Evolutionary conservation across 2,113 vertebrate genomes (phyloP).

Genomic region (Leptosomus discolor): DNA sequence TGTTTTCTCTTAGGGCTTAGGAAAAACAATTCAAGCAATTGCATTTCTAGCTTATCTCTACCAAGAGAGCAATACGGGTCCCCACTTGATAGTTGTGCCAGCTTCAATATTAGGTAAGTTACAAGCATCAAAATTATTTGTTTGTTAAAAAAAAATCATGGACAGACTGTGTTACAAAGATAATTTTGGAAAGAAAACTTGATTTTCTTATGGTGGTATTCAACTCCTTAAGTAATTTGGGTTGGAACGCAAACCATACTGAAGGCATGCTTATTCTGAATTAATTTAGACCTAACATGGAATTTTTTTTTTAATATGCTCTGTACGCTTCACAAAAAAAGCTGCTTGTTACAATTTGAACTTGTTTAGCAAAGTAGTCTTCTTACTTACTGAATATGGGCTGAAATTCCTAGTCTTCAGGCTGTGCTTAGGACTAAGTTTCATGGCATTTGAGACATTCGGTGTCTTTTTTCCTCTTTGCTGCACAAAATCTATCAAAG

Average conservation of each 20-base stretch:
- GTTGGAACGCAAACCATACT: not conserved
- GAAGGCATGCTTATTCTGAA: not conserved
- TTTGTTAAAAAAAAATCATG: not conserved
- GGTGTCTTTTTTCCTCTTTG: not conserved
- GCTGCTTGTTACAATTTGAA: not conserved
- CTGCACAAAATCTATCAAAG: not conserved
- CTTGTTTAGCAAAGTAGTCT: not conserved
- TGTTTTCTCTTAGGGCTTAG: slow-evolving; percentile 83
- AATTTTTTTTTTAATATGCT: not conserved
- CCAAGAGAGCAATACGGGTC: slow-evolving; percentile 83
- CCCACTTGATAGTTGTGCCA: slow-evolving; percentile 92
- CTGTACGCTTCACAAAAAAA: not conserved
- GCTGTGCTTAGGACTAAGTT: not conserved
- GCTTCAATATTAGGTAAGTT: slow-evolving; percentile 92
- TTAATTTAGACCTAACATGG: not conserved
- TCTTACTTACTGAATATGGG: not conserved
- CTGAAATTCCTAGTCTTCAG: not conserved
- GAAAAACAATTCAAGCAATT: slow-evolving; percentile 98
- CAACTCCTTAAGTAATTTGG: not conserved
- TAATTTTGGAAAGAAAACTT: not conserved
- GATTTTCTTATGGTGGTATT: not conserved
- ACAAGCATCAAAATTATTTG: not conserved
- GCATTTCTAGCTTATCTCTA: slow-evolving; percentile 90
- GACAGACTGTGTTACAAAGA: not conserved
- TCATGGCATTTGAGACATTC: not conserved